These are phyloP conservation scores for Theristus sp. DNA, from an alignment of 2,888 invertebrate genomes.

Conservation along the genomic window DNA sequence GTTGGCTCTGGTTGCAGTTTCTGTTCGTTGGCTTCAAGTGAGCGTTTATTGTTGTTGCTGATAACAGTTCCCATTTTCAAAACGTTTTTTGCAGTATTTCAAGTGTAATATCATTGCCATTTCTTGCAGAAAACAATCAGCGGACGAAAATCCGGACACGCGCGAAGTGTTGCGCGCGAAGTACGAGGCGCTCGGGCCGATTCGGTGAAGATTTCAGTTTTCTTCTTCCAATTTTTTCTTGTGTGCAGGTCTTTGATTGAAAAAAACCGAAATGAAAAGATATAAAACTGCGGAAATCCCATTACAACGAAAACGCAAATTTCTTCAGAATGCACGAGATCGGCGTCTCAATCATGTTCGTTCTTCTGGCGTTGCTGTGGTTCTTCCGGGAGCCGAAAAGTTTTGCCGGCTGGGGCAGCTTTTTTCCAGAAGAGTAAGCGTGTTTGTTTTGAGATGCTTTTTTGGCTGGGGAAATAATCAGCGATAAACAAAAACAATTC, in stretches of 20 bases:
- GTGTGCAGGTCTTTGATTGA: background rate
- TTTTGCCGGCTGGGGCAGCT: constrained; percentile 27
- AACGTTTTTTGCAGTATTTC: too few relatives aligned
- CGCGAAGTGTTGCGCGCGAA: constrained; percentile 8
- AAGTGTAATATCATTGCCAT: too few relatives aligned
- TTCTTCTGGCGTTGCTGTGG: constrained; percentile 15
- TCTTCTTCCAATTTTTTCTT: too few relatives aligned
- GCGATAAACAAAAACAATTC: too few relatives aligned
- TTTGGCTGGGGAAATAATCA: too few relatives aligned
- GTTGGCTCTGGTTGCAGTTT: constrained; percentile 27
- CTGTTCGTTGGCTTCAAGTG: constrained; percentile 13
- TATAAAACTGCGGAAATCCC: too few relatives aligned
- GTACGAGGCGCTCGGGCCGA: constrained; percentile 12
- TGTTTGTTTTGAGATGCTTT: background rate
- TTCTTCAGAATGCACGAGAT: constrained; percentile 11
- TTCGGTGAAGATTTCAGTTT: too few relatives aligned
- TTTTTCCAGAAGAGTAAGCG: constrained; percentile 15
- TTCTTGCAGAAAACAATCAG: too few relatives aligned
- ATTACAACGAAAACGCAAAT: too few relatives aligned
- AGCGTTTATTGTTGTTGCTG: too few relatives aligned
- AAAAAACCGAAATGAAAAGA: too few relatives aligned
- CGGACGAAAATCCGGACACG: background rate
- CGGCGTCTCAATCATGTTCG: constrained; percentile 11
- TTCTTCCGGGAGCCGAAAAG: constrained; percentile 27
- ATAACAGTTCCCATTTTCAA: too few relatives aligned